These are phyloP conservation scores for Lasioglossum morio DNA, from an alignment of 2,888 invertebrate genomes.

Conservation along the genomic window DNA sequence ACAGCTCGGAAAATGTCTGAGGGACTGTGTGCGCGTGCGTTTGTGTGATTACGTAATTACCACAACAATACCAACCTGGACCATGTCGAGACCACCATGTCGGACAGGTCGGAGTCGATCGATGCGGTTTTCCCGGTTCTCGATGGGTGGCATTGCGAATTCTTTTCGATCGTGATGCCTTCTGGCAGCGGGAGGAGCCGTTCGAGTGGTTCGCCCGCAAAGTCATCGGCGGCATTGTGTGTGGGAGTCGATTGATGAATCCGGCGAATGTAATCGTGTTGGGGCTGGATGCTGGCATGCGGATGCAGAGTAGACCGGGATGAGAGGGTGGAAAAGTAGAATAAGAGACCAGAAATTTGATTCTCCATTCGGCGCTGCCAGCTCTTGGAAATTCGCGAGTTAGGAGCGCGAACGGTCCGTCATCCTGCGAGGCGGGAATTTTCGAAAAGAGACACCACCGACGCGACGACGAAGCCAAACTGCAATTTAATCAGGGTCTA, in stretches of 20 bases:
- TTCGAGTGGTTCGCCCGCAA: neutral
- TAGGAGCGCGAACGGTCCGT: neutral
- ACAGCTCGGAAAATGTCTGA: neutral
- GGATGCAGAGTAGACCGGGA: neutral
- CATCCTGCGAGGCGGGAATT: constrained; percentile 6
- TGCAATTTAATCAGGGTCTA: constrained; percentile 40
- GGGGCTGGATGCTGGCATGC: neutral
- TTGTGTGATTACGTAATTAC: constrained; percentile 44
- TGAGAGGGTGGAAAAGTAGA: neutral
- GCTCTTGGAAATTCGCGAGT: neutral
- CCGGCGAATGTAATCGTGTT: neutral
- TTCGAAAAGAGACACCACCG: neutral
- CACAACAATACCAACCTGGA: constrained; percentile 54
- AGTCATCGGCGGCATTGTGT: neutral
- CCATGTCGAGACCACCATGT: constrained; percentile 31
- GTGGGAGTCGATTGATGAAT: neutral
- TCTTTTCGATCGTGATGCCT: neutral
- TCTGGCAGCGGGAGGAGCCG: neutral
- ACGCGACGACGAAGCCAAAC: neutral
- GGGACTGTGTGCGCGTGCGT: neutral
- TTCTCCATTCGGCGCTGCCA: neutral
- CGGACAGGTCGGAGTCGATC: constrained; percentile 21
- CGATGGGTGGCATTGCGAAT: neutral
- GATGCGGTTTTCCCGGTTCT: constrained; percentile 15
- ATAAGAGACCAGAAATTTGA: neutral